phyloP scores from a whole-genome alignment of 2,113 vertebrate species.

The Bujurquina vittata region DNA sequence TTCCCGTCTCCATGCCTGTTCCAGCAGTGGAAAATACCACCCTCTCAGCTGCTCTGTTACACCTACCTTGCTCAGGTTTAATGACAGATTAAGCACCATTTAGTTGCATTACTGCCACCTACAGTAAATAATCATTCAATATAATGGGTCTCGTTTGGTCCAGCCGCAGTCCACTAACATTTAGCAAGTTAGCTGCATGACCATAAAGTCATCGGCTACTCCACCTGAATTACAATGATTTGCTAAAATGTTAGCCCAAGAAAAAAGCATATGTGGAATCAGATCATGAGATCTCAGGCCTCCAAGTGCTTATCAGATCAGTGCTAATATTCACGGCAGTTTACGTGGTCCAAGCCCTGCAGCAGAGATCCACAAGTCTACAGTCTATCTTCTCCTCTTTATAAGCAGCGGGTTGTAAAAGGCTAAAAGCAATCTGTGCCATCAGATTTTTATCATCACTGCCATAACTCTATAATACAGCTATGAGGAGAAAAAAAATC shows the following conservation, averaged over 20 bases:
- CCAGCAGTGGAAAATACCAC: neutral
- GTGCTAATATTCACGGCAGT: neutral
- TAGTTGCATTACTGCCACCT: constrained; percentile 11
- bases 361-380: neutral
- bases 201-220: neutral
- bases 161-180: accelerated
- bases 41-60: neutral
- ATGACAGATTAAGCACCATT: constrained; percentile 1
- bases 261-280: neutral
- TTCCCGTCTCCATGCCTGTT: neutral
- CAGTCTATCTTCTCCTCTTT: neutral
- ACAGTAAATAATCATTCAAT: neutral
- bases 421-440: neutral
- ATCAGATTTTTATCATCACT: neutral
- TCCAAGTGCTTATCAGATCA: neutral
- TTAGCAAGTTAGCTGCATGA: neutral
- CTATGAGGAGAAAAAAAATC: neutral
- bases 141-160: neutral
- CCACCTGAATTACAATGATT: neutral
- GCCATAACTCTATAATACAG: neutral
- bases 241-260: neutral
- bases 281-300: neutral
- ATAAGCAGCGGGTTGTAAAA: neutral
- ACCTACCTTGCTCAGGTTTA: neutral
- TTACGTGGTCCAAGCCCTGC: neutral